Evolutionary conservation across 2,888 invertebrate genomes (phyloP), one percentile per base, ranked within the genome.

Genomic region (Lochmaea capreae): DNA sequence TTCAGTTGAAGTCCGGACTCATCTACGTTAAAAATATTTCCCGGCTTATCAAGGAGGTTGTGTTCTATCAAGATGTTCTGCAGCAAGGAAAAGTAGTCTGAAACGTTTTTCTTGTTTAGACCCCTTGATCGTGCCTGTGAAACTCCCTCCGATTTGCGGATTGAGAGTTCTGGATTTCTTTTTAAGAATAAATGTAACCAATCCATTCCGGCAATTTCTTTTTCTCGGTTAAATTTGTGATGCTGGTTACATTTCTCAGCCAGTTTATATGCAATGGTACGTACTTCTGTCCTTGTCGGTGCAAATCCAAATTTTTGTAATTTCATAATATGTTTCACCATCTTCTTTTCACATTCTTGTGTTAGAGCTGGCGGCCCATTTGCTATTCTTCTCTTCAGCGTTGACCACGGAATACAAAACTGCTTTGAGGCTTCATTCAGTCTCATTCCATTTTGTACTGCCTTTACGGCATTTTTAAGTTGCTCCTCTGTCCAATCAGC

Each of bases 1-100:
- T 72, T 74, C 8, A 74, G 52, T n/a, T n/a, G n/a, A n/a, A n/a
- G n/a, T 1, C 73, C 75, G 12, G 68, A 63, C 42, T 73, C 73
- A 42, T 76, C 76, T 16, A 71, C 49, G 49, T 71, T 76, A 57
- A 61, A 73, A 0, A 76, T 58, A 42, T 65, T 59, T 12, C 66
- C 59, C 10, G 71, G 65, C 68, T 76, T 71, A 57, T 70, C 49
- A 66, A 62, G 39, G 10, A 72, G 54, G 10, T 70, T 33, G 61
- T 66, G 12, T 14, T 72, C 65, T 16, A 18, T 42, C 22, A 72
- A 58, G 14, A 43, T 65, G 16, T 39, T 22, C 10, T 46, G 16
- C 16, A 72, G 54, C 22, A 72, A 57, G 16, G 46, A 16, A 33
- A 49, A 65, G 52, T 52, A 73, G 12, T 54, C 14, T n/a, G 10